These are phyloP conservation scores for Cyclargus thomasi DNA, from an alignment of 1,140 invertebrate species.

Conservation along the genomic window DNA sequence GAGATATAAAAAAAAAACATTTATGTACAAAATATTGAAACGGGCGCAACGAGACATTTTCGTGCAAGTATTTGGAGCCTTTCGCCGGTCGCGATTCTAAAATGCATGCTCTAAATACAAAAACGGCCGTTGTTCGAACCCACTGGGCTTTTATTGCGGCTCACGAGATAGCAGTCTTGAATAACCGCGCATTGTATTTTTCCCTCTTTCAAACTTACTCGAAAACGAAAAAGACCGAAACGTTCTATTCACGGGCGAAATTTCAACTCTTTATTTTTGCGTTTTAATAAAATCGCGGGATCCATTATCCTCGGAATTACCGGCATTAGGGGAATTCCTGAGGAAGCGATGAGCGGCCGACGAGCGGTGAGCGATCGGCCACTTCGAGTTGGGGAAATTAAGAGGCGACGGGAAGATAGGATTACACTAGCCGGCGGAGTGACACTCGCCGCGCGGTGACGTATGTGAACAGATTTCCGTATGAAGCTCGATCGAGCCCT, in stretches of 20 bases:
- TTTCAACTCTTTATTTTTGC: constrained; percentile 12
- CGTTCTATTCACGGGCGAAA: constrained; percentile 16
- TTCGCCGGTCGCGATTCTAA: constrained; percentile 38
- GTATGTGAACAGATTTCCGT: constrained; percentile 41
- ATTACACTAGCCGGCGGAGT: constrained; percentile 44
- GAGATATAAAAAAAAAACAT: background rate
- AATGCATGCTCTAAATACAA: constrained; percentile 54
- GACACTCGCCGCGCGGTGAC: constrained; percentile 46
- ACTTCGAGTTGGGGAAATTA: constrained; percentile 62
- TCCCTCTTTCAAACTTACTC: constrained; percentile 18
- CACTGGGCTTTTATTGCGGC: constrained; percentile 44
- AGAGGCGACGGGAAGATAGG: constrained; percentile 58
- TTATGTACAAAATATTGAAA: constrained; percentile 15
- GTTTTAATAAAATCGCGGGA: constrained; percentile 7
- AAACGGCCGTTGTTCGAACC: constrained; percentile 37
- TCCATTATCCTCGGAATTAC: background rate
- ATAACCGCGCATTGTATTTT: constrained; percentile 25
- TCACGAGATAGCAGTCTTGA: constrained; percentile 41
- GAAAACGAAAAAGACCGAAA: constrained; percentile 18
- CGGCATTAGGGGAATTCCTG: background rate
- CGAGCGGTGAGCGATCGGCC: constrained; percentile 18
- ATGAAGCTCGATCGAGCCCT: constrained; percentile 25
- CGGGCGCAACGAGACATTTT: constrained; percentile 14
- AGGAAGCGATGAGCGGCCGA: background rate
- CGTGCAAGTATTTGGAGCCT: constrained; percentile 22